Percentiles rank a stretch among this genome's conserved stretches.
Conservation (phyloP, 2,797 vertebrate genomes). For the Neostethus bicornis region DNA sequence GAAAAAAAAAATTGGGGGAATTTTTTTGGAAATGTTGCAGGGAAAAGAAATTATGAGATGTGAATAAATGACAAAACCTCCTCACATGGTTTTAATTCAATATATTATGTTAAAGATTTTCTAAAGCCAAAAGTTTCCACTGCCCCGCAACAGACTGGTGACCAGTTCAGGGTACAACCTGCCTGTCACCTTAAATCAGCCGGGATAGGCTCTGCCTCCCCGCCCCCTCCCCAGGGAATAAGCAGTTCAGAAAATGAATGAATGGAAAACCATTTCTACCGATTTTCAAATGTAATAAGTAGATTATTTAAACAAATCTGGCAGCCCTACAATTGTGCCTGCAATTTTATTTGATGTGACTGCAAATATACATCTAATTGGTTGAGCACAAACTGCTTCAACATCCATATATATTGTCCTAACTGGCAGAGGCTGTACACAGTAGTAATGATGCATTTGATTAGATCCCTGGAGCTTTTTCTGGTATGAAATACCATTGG, state of each 20-base stretch:
- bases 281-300: too few species aligned
- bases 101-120: constrained; percentile 15
- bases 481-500: background rate
- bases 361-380: background rate
- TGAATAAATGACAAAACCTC: constrained; percentile 43
- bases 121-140: too few species aligned
- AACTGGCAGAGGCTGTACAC: background rate
- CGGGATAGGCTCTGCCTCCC: too few species aligned
- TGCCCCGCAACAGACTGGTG: too few species aligned
- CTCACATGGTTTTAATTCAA: constrained; percentile 28
- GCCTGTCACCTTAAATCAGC: too few species aligned
- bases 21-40: background rate
- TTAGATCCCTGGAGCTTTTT: constrained; percentile 8
- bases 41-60: background rate
- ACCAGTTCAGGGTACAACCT: too few species aligned
- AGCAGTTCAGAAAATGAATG: too few species aligned
- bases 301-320: too few species aligned
- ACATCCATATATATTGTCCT: background rate
- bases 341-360: too few species aligned
- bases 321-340: too few species aligned
- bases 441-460: constrained; percentile 1
- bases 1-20: constrained; percentile 21
- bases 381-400: constrained; percentile 8
- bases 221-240: too few species aligned
- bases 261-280: too few species aligned